Percentiles rank a stretch among this genome's conserved stretches.
Evolutionary conservation across 2,113 vertebrate genomes (phyloP).

Genomic region (Oncorhynchus kisutch): DNA sequence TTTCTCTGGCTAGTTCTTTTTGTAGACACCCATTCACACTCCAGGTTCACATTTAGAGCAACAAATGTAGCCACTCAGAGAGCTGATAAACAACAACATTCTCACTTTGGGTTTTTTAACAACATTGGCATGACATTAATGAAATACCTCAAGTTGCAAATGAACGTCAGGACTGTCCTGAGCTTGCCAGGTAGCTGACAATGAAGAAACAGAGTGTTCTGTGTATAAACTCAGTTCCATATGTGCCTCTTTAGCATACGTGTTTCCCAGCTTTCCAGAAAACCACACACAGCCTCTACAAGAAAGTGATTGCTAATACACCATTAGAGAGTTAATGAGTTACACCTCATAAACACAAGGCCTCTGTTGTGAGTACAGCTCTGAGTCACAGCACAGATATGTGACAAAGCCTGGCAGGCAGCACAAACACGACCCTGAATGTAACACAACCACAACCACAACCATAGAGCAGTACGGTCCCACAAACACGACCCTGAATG

Average conservation of each 20-base stretch:
- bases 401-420: constrained; percentile 46
- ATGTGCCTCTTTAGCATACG: constrained; percentile 34
- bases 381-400: constrained; percentile 70
- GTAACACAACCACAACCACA: constrained; percentile 1
- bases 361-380: constrained; percentile 58
- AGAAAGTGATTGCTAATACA: constrained; percentile 73
- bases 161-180: neutral
- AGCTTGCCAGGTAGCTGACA: constrained; percentile 10
- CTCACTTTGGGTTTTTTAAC: constrained; percentile 1
- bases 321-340: constrained; percentile 71
- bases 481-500: neutral
- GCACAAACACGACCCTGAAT: constrained; percentile 17
- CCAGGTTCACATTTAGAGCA: neutral
- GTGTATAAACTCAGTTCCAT: constrained; percentile 28
- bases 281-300: constrained; percentile 68
- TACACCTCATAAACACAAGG: constrained; percentile 74
- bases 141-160: neutral
- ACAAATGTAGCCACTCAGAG: constrained; percentile 7
- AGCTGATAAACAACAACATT: neutral
- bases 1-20: neutral
- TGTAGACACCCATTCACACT: neutral
- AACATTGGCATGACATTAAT: constrained; percentile 2
- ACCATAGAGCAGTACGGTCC: neutral
- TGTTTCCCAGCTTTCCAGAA: constrained; percentile 40
- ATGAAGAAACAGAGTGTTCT: constrained; percentile 15